phyloP scores from a whole-genome alignment of 2,888 invertebrate genomes.

The Lumbricus terrestris region DNA sequence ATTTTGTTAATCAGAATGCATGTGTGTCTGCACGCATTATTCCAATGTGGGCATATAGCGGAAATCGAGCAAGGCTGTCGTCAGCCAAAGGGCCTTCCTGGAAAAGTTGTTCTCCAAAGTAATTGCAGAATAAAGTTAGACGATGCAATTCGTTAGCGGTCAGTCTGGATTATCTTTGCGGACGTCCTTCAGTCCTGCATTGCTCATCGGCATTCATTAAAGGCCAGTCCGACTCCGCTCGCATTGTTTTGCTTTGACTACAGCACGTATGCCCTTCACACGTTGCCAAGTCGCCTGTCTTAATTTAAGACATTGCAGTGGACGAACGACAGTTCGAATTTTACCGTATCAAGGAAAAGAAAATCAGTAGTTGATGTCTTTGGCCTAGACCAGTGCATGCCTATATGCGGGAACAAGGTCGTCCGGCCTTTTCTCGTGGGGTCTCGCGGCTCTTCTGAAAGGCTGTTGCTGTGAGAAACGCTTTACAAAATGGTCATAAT shows the following conservation, averaged over 20 bases:
- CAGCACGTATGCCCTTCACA: background rate
- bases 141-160: background rate
- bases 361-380: background rate
- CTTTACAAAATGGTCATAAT: too few relatives aligned
- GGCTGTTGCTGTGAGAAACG: too few relatives aligned
- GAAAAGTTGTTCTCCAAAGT: background rate
- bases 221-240: background rate
- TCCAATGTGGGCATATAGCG: background rate
- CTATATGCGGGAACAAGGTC: too few relatives aligned
- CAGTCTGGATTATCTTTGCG: background rate
- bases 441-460: too few relatives aligned
- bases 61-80: background rate
- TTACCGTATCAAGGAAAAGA: background rate
- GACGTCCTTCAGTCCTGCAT: background rate
- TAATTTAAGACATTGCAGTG: background rate
- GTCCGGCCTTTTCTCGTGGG: too few relatives aligned
- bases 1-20: background rate
- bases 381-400: background rate
- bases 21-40: background rate
- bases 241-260: background rate
- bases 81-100: background rate
- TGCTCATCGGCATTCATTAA: background rate
- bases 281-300: background rate
- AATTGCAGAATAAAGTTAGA: background rate
- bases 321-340: background rate